Conservation (phyloP, 92 coral and sea anemone genomes). For the Montipora capitata region DNA sequence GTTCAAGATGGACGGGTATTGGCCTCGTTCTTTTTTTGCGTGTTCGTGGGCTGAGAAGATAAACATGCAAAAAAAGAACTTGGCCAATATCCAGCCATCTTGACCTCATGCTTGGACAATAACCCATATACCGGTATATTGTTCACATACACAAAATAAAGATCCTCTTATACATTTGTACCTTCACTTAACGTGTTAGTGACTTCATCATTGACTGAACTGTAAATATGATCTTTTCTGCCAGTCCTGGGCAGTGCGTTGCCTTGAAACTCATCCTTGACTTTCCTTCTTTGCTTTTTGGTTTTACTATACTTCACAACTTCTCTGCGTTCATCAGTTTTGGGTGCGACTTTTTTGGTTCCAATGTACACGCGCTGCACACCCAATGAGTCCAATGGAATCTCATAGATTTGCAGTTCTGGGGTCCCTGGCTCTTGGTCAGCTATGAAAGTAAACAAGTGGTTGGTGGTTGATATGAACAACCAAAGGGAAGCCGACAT, state of each 20-base stretch:
- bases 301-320: slow-evolving; percentile 30
- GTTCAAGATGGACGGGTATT: too few relatives aligned
- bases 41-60: too few relatives aligned
- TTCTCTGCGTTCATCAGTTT: slow-evolving; percentile 51
- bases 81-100: too few relatives aligned
- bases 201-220: slow-evolving; percentile 77
- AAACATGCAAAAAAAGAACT: too few relatives aligned
- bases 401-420: slow-evolving; percentile 93
- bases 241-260: slow-evolving; percentile 78
- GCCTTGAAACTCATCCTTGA: slow-evolving; percentile 36
- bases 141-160: background rate
- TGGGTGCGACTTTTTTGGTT: slow-evolving; percentile 82
- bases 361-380: slow-evolving; percentile 86
- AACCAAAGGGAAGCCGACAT: too few relatives aligned
- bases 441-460: slow-evolving; percentile 38
- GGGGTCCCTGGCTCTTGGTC: slow-evolving; percentile 79
- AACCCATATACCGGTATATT: background rate
- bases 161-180: background rate
- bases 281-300: slow-evolving; percentile 66
- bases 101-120: too few relatives aligned
- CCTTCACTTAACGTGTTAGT: slow-evolving; percentile 80
- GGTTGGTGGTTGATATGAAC: background rate
- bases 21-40: too few relatives aligned
- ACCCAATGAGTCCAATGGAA: slow-evolving; percentile 91
- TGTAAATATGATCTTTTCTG: slow-evolving; percentile 76